Base-by-base conservation (phyloP, 2,113 vertebrate genomes). In the Abramis brama region DNA sequence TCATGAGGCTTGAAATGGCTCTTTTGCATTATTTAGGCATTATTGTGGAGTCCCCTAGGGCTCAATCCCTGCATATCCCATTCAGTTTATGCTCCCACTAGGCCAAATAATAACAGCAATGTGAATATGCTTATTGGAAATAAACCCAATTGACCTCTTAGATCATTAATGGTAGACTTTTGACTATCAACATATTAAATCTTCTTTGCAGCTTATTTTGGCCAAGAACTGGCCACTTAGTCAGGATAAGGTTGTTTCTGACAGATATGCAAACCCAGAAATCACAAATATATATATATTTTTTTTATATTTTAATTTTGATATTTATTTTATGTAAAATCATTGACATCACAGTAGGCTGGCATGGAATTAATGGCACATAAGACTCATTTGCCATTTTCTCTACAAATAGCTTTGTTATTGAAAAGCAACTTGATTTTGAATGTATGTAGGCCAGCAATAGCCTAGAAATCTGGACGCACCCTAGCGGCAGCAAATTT, bases 1-100 rank as follows among this genome's bases (percentile, higher is more conserved):
- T 17, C 57, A 79, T 79, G 77, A 79, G 55, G 77, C 33, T 1
- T 79, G 50, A 79, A 39, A 79, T 79, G 52, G 55, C 33, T 79
- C 77, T 59, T 79, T 23, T 60, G 77, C 77, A 60, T 60, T 59
- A 43, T 60, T 79, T 60, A 60, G 52, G 4, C 50, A 75, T 75
- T 75, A 75, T 25, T 25, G 43, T 47, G 43, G 43, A 75, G 50
- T 52, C 75, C 75, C 47, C 25, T 27, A 50, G 27, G 75, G 25
- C 9, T 77, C 45, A 19, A 77, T 52, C 8, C 74, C 3, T 55
- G 75, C 17, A 52, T 55, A 30, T 77, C 47, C 75, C 33, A 4
- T 77, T 55, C 17, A 55, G 33, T 77, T 17, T 57, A 57, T 50
- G 45, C 13, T 50, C 74, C 47, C 74, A 52, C 45, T 30, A 10